Evolutionary conservation across 2,888 invertebrate species (phyloP).

Genomic region (Eilema sororculum): DNA sequence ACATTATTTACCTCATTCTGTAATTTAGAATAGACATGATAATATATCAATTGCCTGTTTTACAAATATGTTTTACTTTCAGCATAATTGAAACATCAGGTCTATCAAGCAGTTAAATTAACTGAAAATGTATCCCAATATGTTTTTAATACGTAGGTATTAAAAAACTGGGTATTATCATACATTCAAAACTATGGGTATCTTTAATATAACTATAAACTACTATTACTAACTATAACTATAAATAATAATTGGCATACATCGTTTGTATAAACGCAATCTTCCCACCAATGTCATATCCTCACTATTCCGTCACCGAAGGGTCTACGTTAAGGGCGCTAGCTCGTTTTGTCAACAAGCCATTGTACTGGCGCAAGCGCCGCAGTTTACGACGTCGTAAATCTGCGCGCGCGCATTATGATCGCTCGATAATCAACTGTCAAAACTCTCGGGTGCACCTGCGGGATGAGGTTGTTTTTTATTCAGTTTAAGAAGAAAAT

Average conservation of each 20-base stretch:
- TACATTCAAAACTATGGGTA: too few species aligned
- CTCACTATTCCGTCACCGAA: slow-evolving; percentile 42
- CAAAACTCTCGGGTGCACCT: slow-evolving; percentile 66
- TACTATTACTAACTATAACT: too few species aligned
- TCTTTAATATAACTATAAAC: too few species aligned
- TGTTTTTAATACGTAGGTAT: neutral
- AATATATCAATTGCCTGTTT: too few species aligned
- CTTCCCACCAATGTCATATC: slow-evolving; percentile 35
- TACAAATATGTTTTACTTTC: too few species aligned
- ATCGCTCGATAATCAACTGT: slow-evolving; percentile 72
- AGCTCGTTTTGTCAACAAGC: slow-evolving; percentile 60
- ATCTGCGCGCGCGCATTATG: slow-evolving; percentile 69
- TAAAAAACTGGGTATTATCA: too few species aligned
- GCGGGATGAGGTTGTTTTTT: slow-evolving; percentile 28
- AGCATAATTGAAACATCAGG: neutral
- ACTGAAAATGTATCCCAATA: neutral
- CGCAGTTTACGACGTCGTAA: slow-evolving; percentile 77
- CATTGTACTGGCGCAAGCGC: slow-evolving; percentile 67
- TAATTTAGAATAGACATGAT: too few species aligned
- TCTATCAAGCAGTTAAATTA: neutral
- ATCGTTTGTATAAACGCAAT: neutral
- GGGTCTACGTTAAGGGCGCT: slow-evolving; percentile 48
- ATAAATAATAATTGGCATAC: neutral
- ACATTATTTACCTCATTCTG: too few species aligned
- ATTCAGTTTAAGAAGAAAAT: slow-evolving; percentile 36